These are phyloP conservation scores for Gallinago undulata DNA, from an alignment of 2,113 vertebrate genomes.

Conservation along the genomic window DNA sequence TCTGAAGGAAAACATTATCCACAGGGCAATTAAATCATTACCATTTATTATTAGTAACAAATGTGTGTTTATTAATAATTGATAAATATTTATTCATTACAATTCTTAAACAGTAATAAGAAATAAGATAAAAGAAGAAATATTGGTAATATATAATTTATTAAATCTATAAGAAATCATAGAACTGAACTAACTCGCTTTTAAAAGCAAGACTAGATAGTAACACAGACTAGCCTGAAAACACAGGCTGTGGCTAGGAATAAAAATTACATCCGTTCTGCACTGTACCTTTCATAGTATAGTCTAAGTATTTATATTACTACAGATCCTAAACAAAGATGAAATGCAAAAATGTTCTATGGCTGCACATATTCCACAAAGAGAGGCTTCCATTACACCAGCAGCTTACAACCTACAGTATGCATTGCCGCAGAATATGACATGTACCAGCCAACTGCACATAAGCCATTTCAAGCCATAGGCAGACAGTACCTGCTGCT, in stretches of 20 bases:
- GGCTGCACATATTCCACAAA: neutral
- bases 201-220: neutral
- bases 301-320: neutral
- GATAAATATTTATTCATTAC: neutral
- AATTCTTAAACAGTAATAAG: neutral
- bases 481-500: neutral
- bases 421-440: neutral
- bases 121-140: neutral
- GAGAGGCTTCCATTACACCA: neutral
- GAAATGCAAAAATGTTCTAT: neutral
- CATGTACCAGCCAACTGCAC: accelerated
- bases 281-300: neutral
- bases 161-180: neutral
- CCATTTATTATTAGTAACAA: neutral
- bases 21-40: neutral
- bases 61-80: neutral
- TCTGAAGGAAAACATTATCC: neutral
- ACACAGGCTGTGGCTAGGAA: neutral
- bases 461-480: neutral
- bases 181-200: neutral
- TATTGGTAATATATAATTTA: neutral
- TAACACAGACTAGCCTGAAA: neutral
- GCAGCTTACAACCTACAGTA: neutral
- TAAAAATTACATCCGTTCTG: neutral
- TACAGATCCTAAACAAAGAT: neutral